Conservation (phyloP, 2,888 invertebrate species). For the Pteria penguin region DNA sequence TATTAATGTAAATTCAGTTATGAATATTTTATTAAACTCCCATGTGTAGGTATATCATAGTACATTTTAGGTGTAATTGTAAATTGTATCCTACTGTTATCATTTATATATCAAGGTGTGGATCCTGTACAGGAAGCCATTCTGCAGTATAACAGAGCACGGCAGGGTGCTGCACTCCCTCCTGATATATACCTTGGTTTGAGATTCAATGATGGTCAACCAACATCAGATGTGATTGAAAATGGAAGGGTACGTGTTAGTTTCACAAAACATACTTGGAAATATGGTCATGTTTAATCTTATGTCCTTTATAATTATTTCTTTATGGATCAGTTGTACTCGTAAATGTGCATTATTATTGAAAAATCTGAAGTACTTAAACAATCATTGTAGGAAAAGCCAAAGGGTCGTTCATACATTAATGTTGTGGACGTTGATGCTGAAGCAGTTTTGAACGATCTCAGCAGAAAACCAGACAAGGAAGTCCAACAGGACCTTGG, state of each 20-base stretch:
- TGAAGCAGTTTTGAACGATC: constrained; percentile 67
- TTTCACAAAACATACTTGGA: no score
- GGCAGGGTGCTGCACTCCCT: constrained; percentile 67
- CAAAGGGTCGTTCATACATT: constrained; percentile 63
- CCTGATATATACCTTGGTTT: constrained; percentile 77
- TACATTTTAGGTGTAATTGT: no score
- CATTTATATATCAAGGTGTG: no score
- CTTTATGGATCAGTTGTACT: no score
- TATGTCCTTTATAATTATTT: no score
- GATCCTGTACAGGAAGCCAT: constrained; percentile 74
- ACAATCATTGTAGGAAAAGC: constrained; percentile 28
- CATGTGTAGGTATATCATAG: no score
- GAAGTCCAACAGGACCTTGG: constrained; percentile 39
- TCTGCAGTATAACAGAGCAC: constrained; percentile 67
- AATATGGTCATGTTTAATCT: no score
- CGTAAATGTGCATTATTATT: no score
- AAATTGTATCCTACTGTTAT: no score
- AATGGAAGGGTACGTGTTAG: not conserved
- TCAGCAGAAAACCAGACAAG: constrained; percentile 57
- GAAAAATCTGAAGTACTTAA: no score
- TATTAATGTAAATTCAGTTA: no score
- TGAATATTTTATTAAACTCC: no score
- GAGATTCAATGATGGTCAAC: constrained; percentile 60
- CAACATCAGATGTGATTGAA: not conserved
- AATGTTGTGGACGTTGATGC: constrained; percentile 74